Percentiles rank a stretch among this genome's conserved stretches.
phyloP scores from a whole-genome alignment of 2,888 invertebrate species.

The Melanchra persicariae region DNA sequence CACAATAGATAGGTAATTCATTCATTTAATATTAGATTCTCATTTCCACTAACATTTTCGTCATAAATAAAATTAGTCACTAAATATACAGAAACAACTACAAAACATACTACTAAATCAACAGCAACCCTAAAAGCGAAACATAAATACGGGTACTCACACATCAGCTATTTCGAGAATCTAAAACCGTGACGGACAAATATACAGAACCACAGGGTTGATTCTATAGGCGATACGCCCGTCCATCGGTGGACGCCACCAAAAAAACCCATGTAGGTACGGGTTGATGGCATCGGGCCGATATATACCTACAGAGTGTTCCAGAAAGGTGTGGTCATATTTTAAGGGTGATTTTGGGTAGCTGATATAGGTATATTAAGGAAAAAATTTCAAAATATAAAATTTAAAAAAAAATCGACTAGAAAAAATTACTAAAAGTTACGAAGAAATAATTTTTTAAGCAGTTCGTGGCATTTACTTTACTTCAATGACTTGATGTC shows the following conservation, averaged over 20 bases:
- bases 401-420: too few species aligned
- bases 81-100: conserved; percentile 12
- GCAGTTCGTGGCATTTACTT: too few species aligned
- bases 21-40: too few species aligned
- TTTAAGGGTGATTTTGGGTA: too few species aligned
- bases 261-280: conserved; percentile 37
- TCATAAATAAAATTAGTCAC: background rate
- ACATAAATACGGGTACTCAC: conserved; percentile 32
- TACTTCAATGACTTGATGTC: too few species aligned
- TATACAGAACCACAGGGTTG: conserved; percentile 33
- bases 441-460: too few species aligned
- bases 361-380: too few species aligned
- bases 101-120: conserved; percentile 2
- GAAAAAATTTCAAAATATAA: too few species aligned
- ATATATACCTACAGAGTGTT: conserved; percentile 19
- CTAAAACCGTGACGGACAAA: conserved; percentile 34
- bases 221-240: conserved; percentile 37
- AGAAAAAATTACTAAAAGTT: too few species aligned
- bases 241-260: background rate
- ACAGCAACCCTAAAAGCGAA: conserved; percentile 2
- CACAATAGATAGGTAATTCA: too few species aligned
- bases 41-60: background rate
- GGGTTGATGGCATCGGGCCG: conserved; percentile 5
- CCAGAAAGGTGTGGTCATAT: too few species aligned
- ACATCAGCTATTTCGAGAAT: conserved; percentile 38